These are phyloP conservation scores for Oscheius onirici DNA, from an alignment of 2,888 invertebrate genomes.

Conservation along the genomic window DNA sequence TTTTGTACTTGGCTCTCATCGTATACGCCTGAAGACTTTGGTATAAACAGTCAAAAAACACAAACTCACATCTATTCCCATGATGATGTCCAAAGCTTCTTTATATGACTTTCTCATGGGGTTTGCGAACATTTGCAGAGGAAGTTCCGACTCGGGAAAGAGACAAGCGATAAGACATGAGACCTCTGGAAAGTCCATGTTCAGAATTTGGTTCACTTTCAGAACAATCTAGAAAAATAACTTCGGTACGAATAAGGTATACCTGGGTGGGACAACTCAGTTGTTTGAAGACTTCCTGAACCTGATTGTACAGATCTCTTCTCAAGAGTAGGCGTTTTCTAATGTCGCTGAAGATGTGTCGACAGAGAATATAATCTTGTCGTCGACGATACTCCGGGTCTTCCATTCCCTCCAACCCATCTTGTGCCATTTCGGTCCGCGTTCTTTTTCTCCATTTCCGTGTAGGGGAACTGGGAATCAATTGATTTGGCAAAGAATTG, in stretches of 20 bases:
- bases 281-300: constrained; percentile 1
- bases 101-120: constrained; percentile 16
- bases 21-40: constrained; percentile 13
- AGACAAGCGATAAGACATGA: constrained; percentile 12
- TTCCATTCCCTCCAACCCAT: constrained; percentile 14
- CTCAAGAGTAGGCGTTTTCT: constrained; percentile 12
- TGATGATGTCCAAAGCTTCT: constrained; percentile 25
- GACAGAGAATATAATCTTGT: constrained; percentile 14
- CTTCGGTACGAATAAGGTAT: background rate
- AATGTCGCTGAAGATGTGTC: constrained; percentile 19
- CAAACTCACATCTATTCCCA: constrained; percentile 23
- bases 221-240: constrained; percentile 7
- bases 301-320: constrained; percentile 5
- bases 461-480: too few species aligned
- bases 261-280: background rate
- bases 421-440: constrained; percentile 7
- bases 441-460: constrained; percentile 11
- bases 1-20: constrained; percentile 13
- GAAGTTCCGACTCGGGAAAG: background rate
- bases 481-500: too few species aligned
- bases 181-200: background rate
- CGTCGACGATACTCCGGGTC: constrained; percentile 17
- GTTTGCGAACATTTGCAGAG: background rate
- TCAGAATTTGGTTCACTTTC: background rate
- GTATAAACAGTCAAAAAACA: background rate